Evolutionary conservation across 2,888 invertebrate species (phyloP).

Genomic region (Protodeltote pygarga): DNA sequence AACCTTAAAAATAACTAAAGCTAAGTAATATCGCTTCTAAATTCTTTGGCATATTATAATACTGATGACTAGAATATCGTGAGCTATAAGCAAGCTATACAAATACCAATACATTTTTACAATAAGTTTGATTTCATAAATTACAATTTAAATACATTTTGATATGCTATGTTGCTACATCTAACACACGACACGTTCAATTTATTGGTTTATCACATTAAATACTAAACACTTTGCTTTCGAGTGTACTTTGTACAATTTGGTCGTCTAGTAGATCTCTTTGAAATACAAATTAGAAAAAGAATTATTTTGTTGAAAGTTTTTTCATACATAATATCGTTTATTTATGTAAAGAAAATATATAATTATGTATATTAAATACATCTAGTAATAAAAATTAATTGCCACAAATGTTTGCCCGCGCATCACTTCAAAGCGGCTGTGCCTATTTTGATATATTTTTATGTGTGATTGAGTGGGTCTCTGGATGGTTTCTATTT

Average conservation of each 20-base stretch:
- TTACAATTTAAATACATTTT: slow-evolving; percentile 48
- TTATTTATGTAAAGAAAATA: too few species aligned
- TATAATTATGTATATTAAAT: too few species aligned
- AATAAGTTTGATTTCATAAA: slow-evolving; percentile 44
- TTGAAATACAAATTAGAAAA: slow-evolving; percentile 13
- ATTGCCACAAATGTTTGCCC: too few species aligned
- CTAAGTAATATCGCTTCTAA: slow-evolving; percentile 52
- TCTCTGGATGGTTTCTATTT: too few species aligned
- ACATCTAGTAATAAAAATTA: too few species aligned
- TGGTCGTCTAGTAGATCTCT: slow-evolving; percentile 69
- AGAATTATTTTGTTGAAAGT: slow-evolving; percentile 46
- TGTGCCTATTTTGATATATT: too few species aligned
- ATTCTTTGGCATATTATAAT: slow-evolving; percentile 58
- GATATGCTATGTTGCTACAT: slow-evolving; percentile 71
- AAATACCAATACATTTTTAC: slow-evolving; percentile 36
- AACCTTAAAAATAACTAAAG: slow-evolving; percentile 68
- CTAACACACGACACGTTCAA: slow-evolving; percentile 49
- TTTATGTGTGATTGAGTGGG: too few species aligned
- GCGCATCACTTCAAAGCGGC: too few species aligned
- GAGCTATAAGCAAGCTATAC: slow-evolving; percentile 49
- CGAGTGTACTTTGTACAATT: slow-evolving; percentile 55
- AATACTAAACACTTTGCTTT: slow-evolving; percentile 45
- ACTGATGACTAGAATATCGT: slow-evolving; percentile 42
- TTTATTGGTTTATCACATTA: slow-evolving; percentile 62
- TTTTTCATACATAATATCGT: slow-evolving; percentile 31